Evolutionary conservation across 1,140 invertebrate genomes (phyloP), one percentile per base, ranked within the genome.

Genomic region (Lordiphosa collinella): DNA sequence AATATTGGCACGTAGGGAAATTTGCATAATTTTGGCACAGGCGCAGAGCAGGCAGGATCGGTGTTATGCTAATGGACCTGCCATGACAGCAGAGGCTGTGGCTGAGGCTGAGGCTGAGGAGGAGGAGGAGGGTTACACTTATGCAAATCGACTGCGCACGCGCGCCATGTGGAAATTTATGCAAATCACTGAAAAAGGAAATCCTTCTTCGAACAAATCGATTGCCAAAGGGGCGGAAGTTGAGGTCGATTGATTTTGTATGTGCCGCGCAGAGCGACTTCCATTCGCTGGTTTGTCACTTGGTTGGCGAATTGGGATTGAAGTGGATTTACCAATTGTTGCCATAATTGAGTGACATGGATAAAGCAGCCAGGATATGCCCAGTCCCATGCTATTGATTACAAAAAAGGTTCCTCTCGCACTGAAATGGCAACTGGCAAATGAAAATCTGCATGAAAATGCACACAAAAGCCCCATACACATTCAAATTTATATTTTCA

Each of bases 11-110:
- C 49, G 56, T 58, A 47, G 35, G 25, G 41, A 16, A 29, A 76
- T 84, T 86, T 67, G 47, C 82, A 86, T 78, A 78, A 82, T 65
- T 84, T 86, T 86, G 56, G 82, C 82, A 72, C 43, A 57, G 43
- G 14, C 48, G 31, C 37, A 25, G 53, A 63, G 4, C 29, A 35
- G 25, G 13, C 50, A 41, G 55, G 22, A 57, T 52, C 56, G 78
- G 85, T 87, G 85, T 87, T 87, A 87, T 87, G 85, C 85, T 68
- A 87, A 87, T 87, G 38, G 76, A 86, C 70, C 71, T 75, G 78
- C 69, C 59, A 62, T 62, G 25, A 56, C 44, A 53, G 46, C 36
- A 6, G 16, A 32, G 13, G 38, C 25, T 41, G 11, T 34, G 41
- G 25, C 47, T 2, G 13, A 51, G 65, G 55, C n/a, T n/a, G n/a